These are phyloP conservation scores for Danaus plexippus DNA, from an alignment of 1,140 invertebrate genomes.

Conservation along the genomic window DNA sequence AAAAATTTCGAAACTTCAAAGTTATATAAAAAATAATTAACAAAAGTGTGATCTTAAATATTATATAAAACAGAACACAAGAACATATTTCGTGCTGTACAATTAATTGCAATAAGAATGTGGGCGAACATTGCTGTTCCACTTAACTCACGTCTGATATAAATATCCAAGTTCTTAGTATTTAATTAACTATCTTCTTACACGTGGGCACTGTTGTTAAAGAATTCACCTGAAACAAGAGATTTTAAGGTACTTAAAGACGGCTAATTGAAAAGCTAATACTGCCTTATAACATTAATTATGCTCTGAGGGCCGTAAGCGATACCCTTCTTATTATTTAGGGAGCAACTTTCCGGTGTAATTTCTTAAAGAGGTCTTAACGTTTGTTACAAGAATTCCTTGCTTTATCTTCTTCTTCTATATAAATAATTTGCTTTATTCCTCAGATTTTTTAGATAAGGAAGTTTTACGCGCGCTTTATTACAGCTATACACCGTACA, in stretches of 20 bases:
- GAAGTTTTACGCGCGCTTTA: too few species aligned
- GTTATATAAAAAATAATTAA: too few species aligned
- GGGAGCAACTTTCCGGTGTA: constrained; percentile 16
- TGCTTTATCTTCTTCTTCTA: constrained; percentile 3
- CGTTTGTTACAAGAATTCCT: constrained; percentile 13
- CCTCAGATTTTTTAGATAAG: too few species aligned
- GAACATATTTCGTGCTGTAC: too few species aligned
- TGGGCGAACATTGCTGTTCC: too few species aligned
- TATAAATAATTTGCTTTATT: too few species aligned
- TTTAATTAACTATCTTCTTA: constrained; percentile 62
- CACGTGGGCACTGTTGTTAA: constrained; percentile 35
- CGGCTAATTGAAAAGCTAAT: constrained; percentile 66
- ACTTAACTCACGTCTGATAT: too few species aligned
- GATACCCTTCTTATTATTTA: constrained; percentile 54
- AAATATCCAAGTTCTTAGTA: constrained; percentile 13
- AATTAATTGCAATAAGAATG: too few species aligned
- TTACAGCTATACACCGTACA: too few species aligned
- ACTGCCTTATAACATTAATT: constrained; percentile 63
- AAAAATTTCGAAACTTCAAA: too few species aligned
- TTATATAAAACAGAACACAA: too few species aligned
- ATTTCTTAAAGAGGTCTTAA: constrained; percentile 19
- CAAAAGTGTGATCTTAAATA: too few species aligned
- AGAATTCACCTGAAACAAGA: constrained; percentile 42
- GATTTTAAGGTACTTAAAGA: constrained; percentile 60
- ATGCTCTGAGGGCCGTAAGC: constrained; percentile 53